Base-by-base conservation (phyloP, 2,888 invertebrate species). In the Dryobotodes eremita region DNA sequence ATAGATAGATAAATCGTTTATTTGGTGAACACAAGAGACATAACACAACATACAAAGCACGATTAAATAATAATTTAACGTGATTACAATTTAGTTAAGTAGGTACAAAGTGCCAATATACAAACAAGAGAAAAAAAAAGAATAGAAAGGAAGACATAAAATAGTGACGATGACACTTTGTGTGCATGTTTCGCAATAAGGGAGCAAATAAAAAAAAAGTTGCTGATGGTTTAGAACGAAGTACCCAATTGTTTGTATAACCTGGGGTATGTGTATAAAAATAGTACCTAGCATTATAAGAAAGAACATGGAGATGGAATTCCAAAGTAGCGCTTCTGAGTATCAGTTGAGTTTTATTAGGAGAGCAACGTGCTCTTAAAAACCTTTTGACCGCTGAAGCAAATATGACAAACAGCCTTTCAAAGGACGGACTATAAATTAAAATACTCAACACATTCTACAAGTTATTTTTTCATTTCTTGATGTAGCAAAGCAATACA, bases 401-500 rank as follows among this genome's bases (percentile, higher is more conserved):
- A 55, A 53, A 77, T 76, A 46, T 8, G 15, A 55, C 6, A 62
- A 26, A 76, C 4, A 53, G 31, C n/a, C 10, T 76, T 76, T 62
- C 62, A 31, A 26, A 17, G 8, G 3, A 13, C 3, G 13, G 55
- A 31, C 23, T 50, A 26, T 48, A 57, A 65, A 77, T 20, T 53
- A 20, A 68, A 77, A 79, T 66, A 7, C 20, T 59, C 15, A 50
- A 55, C 10, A 31, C 6, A 59, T 64, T 75, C 11, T 42, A 46
- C 23, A 46, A 46, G 6, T 15, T 20, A 11, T 20, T 20, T 26
- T 62, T 64, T 62, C 46, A 79, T 79, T 48, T 55, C 48, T 46
- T 20, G 13, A 77, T 36, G 23, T 70, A 36, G 31, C 31, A 36
- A 36, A 80, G 36, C 26, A 70, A 42, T 71, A 57, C 13, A 71